These are phyloP conservation scores for Hyposoter didymator DNA, from an alignment of 2,888 invertebrate species.

Conservation along the genomic window DNA sequence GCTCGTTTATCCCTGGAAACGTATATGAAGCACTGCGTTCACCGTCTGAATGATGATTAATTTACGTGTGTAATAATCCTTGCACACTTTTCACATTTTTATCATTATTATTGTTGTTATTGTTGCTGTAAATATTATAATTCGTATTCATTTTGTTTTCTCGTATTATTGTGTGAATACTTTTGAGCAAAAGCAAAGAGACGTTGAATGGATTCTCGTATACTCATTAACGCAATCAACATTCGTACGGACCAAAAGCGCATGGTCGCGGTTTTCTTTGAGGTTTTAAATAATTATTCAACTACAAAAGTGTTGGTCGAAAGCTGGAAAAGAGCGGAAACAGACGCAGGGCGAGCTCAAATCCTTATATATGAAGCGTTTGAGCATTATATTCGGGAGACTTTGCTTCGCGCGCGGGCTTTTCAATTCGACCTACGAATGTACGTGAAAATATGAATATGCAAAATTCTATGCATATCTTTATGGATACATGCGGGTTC, in stretches of 20 bases:
- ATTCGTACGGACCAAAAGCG: neutral
- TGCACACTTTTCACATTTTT: neutral
- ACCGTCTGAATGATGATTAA: conserved; percentile 2
- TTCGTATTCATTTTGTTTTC: neutral
- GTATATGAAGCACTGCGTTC: neutral
- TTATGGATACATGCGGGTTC: neutral
- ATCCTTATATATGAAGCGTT: neutral
- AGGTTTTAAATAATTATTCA: conserved; percentile 1
- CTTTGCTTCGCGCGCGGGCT: neutral
- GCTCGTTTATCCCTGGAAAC: neutral
- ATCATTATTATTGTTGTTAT: neutral
- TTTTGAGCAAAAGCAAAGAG: neutral
- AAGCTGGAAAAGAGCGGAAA: neutral
- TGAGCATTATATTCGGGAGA: neutral
- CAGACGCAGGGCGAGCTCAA: neutral
- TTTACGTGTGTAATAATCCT: conserved; percentile 1
- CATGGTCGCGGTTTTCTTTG: neutral
- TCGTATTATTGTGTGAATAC: no score
- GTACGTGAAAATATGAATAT: neutral
- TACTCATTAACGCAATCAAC: conserved; percentile 11
- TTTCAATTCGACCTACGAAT: neutral
- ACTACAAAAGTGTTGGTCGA: conserved; percentile 5
- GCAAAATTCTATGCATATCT: neutral
- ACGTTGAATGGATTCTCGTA: neutral
- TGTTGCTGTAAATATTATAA: neutral